A percentile compares a stretch with the other conserved stretches of the same genome.
Conservation (phyloP, 1,140 invertebrate species). For the Ceratosolen fusciceps region DNA sequence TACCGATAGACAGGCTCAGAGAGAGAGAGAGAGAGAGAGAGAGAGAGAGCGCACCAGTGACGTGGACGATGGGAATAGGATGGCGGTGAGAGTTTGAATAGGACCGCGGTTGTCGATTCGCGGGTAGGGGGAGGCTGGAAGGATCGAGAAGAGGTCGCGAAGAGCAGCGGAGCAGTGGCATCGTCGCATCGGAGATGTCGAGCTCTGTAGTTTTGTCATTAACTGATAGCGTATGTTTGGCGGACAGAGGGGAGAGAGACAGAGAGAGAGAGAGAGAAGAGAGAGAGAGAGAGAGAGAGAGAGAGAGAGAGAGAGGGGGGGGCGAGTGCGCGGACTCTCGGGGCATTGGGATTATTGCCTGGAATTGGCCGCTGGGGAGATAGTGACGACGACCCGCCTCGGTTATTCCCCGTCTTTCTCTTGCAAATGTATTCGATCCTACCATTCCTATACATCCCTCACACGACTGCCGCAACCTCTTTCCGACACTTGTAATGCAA, state of each 20-base stretch:
- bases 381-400: slow-evolving; percentile 50
- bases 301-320: slow-evolving; percentile 60
- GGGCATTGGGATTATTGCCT: slow-evolving; percentile 69
- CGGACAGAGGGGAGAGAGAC: slow-evolving; percentile 62
- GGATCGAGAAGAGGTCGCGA: slow-evolving; percentile 16
- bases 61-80: not conserved
- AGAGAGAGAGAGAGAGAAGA: slow-evolving; percentile 60
- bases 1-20: slow-evolving; percentile 42
- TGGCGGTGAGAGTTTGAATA: slow-evolving; percentile 36
- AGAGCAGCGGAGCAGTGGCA: not conserved
- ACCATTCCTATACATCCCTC: slow-evolving; percentile 13
- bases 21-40: slow-evolving; percentile 20
- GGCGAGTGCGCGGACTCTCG: slow-evolving; percentile 48
- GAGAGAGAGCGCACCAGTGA: slow-evolving; percentile 7
- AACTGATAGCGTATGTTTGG: slow-evolving; percentile 67
- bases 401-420: slow-evolving; percentile 27
- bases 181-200: slow-evolving; percentile 53
- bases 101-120: slow-evolving; percentile 28
- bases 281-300: slow-evolving; percentile 53
- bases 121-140: slow-evolving; percentile 43
- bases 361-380: slow-evolving; percentile 65
- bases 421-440: slow-evolving; percentile 40
- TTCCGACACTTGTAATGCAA: slow-evolving; percentile 40
- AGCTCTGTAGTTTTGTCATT: slow-evolving; percentile 73
- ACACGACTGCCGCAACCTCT: not conserved